Percentiles rank a stretch among this genome's conserved stretches.
phyloP scores from a whole-genome alignment of 2,113 vertebrate genomes.

The Tachysurus vachellii region DNA sequence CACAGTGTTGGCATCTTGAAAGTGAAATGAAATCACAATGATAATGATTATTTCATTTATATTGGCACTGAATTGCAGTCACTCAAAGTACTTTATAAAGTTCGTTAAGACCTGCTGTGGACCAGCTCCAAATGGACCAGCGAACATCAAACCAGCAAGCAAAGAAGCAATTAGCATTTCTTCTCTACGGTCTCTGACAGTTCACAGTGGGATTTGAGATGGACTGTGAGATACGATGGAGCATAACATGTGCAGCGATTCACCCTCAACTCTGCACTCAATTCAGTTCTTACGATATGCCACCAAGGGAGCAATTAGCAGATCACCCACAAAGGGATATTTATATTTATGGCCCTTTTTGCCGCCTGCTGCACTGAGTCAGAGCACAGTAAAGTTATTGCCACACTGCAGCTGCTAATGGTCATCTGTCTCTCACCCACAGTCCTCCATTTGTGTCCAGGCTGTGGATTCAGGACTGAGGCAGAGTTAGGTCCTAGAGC shows the following conservation, averaged over 20 bases:
- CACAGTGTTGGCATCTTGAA: background rate
- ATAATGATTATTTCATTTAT: background rate
- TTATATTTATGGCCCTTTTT: constrained; percentile 48
- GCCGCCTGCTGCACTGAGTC: constrained; percentile 57
- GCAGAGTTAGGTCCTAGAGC: constrained; percentile 12
- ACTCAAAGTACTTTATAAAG: background rate
- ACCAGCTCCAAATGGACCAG: background rate
- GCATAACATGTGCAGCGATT: background rate
- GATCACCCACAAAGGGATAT: constrained; percentile 37
- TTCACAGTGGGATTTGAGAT: background rate
- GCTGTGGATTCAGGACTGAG: constrained; percentile 9
- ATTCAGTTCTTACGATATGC: background rate
- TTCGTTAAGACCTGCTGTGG: constrained; percentile 3
- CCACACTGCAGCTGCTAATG: constrained; percentile 27
- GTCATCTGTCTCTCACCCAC: constrained; percentile 20
- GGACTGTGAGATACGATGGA: background rate
- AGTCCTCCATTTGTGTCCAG: constrained; percentile 32
- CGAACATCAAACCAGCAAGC: background rate
- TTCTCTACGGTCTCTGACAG: background rate
- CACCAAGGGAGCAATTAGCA: constrained; percentile 2
- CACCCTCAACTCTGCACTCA: background rate
- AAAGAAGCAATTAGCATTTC: background rate
- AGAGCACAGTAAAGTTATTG: constrained; percentile 42
- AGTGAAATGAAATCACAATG: background rate
- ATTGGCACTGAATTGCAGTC: background rate